Evolutionary conservation across 2,113 vertebrate genomes (phyloP).

Genomic region (Patagioenas fasciata): DNA sequence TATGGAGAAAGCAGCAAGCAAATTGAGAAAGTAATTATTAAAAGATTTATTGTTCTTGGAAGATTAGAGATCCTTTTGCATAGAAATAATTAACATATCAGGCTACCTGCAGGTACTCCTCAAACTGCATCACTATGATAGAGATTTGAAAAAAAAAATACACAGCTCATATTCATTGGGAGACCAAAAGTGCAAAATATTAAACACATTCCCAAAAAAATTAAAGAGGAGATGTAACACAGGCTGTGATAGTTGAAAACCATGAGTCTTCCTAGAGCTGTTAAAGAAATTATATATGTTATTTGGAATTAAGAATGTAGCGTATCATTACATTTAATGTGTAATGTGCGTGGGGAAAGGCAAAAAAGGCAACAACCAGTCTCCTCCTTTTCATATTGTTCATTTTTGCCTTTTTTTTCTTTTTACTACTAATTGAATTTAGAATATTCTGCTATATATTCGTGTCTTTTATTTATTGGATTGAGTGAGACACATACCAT

Average conservation of each 20-base stretch:
- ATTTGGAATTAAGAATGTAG: not conserved
- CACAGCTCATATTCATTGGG: not conserved
- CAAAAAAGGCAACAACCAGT: not conserved
- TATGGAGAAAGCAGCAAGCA: not conserved
- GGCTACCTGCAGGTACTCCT: not conserved
- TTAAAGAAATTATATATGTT: not conserved
- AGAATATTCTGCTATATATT: not conserved
- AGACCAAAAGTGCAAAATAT: not conserved
- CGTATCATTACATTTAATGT: not conserved
- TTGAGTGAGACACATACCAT: not conserved
- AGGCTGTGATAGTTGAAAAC: not conserved
- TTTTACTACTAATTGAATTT: not conserved
- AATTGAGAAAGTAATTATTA: slow-evolving; percentile 37
- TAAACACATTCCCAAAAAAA: not conserved
- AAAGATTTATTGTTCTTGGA: slow-evolving; percentile 23
- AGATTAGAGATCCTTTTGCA: not conserved
- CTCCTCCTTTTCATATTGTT: not conserved
- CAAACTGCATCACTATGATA: not conserved
- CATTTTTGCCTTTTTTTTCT: not conserved
- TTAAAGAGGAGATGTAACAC: not conserved
- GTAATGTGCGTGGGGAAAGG: not conserved
- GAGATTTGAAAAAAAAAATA: not conserved
- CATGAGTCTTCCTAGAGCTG: rapidly evolving
- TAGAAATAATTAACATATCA: not conserved
- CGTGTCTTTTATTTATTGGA: not conserved